Evolutionary conservation across 2,888 invertebrate genomes (phyloP).

Genomic region (Eilema griseolum): DNA sequence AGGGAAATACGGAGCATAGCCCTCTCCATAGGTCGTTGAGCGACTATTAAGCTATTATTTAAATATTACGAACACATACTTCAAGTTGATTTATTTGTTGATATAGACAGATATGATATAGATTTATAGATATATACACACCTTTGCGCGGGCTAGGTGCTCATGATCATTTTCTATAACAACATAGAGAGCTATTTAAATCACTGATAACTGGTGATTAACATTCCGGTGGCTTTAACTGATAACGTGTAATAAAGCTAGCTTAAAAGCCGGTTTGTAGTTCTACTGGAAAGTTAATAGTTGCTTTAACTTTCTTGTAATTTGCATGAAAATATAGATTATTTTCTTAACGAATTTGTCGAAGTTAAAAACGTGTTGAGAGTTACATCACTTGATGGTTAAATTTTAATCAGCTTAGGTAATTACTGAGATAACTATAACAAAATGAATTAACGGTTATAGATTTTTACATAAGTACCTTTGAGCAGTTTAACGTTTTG

Average conservation of each 20-base stretch:
- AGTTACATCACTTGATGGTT: background rate
- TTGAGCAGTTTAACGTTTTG: too few relatives aligned
- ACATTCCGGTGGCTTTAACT: background rate
- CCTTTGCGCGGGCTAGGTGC: background rate
- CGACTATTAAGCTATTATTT: too few relatives aligned
- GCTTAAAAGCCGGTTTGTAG: constrained; percentile 22
- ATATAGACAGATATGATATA: too few relatives aligned
- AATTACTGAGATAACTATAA: background rate
- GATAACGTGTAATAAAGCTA: background rate
- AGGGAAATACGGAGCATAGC: too few relatives aligned
- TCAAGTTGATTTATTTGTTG: too few relatives aligned
- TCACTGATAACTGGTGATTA: background rate
- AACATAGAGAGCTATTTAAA: background rate
- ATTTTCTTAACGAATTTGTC: constrained; percentile 2
- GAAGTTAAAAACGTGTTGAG: background rate
- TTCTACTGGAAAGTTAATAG: constrained; percentile 31
- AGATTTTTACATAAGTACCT: too few relatives aligned
- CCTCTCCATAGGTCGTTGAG: too few relatives aligned
- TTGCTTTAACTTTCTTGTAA: constrained; percentile 32
- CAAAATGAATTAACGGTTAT: background rate
- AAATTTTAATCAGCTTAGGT: background rate
- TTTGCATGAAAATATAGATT: constrained; percentile 23
- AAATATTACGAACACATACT: too few relatives aligned
- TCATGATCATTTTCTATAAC: too few relatives aligned
- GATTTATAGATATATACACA: background rate